Conservation (phyloP, 2,797 vertebrate species). For the Mycteria americana region DNA sequence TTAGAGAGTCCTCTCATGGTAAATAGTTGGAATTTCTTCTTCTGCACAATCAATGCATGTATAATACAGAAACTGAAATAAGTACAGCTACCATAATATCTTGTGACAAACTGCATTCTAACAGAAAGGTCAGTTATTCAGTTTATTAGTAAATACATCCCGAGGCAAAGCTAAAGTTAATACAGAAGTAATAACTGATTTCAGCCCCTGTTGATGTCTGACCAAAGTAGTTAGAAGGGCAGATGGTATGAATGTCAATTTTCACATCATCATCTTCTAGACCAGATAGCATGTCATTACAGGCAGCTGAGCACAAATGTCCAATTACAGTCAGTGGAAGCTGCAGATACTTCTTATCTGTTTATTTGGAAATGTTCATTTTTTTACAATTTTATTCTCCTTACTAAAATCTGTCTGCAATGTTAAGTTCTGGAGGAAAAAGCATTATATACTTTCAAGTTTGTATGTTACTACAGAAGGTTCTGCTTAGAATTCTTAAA, state of each 20-base stretch:
- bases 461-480: not conserved
- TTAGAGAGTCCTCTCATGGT: not conserved
- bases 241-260: conserved; percentile 64
- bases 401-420: not conserved
- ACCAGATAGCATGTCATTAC: conserved; percentile 62
- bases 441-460: not conserved
- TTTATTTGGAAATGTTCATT: not conserved
- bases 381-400: not conserved
- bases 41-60: conserved; percentile 12
- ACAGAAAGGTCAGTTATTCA: conserved; percentile 60
- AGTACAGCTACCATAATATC: conserved; percentile 30
- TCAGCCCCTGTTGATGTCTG: conserved; percentile 35
- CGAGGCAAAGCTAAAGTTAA: conserved; percentile 66
- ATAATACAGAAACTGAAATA: conserved; percentile 41
- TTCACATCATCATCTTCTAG: conserved; percentile 30
- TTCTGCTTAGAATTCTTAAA: not conserved
- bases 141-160: conserved; percentile 65
- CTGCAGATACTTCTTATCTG: not conserved
- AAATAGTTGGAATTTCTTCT: conserved; percentile 48
- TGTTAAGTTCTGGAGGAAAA: not conserved
- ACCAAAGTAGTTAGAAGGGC: conserved; percentile 60
- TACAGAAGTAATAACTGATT: conserved; percentile 57
- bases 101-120: conserved; percentile 54
- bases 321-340: not conserved
- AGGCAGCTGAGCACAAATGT: conserved; percentile 41